phyloP scores from a whole-genome alignment of 2,888 invertebrate species.

The Drosophila cracens region DNA sequence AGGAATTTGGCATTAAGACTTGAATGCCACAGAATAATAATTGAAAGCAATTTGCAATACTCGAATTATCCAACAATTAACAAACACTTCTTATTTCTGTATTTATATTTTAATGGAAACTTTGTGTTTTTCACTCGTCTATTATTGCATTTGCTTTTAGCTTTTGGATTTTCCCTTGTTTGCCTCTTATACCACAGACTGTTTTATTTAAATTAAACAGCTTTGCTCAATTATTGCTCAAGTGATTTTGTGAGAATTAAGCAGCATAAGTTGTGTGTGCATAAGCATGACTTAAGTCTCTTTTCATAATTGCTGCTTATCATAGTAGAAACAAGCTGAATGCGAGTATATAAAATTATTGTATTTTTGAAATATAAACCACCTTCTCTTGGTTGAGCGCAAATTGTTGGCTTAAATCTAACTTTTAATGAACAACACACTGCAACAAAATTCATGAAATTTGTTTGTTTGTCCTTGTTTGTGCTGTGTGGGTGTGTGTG shows the following conservation, averaged over 20 bases:
- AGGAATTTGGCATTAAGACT: background rate
- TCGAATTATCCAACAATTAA: background rate
- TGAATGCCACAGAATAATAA: background rate
- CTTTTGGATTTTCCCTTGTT: background rate
- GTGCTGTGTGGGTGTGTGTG: background rate
- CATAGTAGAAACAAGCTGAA: background rate
- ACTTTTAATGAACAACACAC: slow-evolving; percentile 68
- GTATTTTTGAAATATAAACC: background rate
- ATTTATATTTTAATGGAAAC: background rate
- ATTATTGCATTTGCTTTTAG: background rate
- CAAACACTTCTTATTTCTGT: background rate
- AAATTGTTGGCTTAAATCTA: slow-evolving; percentile 22
- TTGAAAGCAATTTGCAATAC: background rate
- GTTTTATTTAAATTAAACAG: background rate
- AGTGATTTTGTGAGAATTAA: background rate
- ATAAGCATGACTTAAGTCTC: background rate
- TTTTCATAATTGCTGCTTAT: background rate
- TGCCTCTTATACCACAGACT: background rate
- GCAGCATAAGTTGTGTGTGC: background rate
- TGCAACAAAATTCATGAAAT: slow-evolving; percentile 37
- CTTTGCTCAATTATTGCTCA: background rate
- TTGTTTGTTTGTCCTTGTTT: slow-evolving; percentile 12
- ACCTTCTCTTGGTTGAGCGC: background rate
- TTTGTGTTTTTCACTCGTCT: background rate
- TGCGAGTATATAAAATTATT: background rate